Conservation (phyloP, 2,888 invertebrate genomes). For the Cataglyphis livida region DNA sequence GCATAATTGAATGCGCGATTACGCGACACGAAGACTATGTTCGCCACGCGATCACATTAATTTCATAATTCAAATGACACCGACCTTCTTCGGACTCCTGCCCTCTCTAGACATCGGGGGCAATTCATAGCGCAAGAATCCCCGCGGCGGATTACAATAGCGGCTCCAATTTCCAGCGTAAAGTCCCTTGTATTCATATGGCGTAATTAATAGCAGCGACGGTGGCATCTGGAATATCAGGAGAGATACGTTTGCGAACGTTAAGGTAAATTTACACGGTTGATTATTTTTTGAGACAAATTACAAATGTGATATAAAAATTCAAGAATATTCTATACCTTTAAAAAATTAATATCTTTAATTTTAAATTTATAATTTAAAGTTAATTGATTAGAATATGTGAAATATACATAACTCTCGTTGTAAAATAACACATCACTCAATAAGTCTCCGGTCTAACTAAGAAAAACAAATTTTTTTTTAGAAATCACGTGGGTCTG, state of each 20-base stretch:
- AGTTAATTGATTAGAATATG: not conserved
- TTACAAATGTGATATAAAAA: not conserved
- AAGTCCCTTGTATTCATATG: constrained; percentile 34
- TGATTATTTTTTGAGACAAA: constrained; percentile 28
- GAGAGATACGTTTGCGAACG: not conserved
- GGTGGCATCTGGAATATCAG: constrained; percentile 43
- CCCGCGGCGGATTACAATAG: constrained; percentile 48
- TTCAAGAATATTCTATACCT: not conserved
- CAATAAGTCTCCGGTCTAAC: no score
- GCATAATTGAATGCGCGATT: constrained; percentile 32
- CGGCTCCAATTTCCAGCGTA: constrained; percentile 43
- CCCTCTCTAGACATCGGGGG: constrained; percentile 18
- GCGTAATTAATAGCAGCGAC: constrained; percentile 43
- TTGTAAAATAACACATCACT: not conserved
- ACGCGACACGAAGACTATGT: constrained; percentile 35
- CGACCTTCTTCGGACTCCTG: constrained; percentile 13
- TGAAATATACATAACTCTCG: not conserved
- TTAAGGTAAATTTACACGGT: constrained; percentile 21
- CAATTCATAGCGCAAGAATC: constrained; percentile 64
- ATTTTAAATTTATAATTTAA: not conserved
- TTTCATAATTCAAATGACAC: constrained; percentile 65
- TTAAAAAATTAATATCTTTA: not conserved
- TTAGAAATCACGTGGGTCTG: no score
- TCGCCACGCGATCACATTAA: constrained; percentile 44
- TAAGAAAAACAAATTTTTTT: no score